Conservation (phyloP, 53 echinoderm and acorn worm genomes). For the Hippasteria phrygiana region DNA sequence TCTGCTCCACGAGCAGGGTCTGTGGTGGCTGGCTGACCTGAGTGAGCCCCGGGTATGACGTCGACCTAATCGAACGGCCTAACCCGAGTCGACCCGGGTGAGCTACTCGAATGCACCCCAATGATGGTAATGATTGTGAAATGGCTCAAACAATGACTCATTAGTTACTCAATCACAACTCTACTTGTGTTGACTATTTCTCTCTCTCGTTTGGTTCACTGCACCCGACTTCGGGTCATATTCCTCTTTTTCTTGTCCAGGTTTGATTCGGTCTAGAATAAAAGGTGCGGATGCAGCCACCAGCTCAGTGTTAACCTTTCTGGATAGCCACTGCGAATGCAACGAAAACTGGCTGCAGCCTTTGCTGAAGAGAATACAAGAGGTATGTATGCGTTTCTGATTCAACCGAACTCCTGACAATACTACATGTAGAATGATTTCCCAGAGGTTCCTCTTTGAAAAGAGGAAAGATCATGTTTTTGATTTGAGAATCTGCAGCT, state of each 20-base stretch:
- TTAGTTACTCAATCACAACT: too few species aligned
- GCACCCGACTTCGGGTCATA: not conserved
- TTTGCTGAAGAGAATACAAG: conserved; percentile 84
- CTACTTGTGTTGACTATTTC: too few species aligned
- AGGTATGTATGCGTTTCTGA: conserved; percentile 71
- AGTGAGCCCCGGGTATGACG: too few species aligned
- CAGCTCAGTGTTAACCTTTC: conserved; percentile 84
- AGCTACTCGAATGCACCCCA: too few species aligned
- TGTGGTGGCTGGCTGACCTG: too few species aligned
- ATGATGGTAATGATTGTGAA: too few species aligned
- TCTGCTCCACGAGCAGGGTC: too few species aligned
- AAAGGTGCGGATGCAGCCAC: conserved; percentile 91
- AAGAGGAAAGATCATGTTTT: not conserved
- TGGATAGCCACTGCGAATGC: conserved; percentile 99
- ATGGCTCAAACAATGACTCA: too few species aligned
- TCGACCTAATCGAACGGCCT: too few species aligned
- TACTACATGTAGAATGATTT: not conserved
- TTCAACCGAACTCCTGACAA: not conserved
- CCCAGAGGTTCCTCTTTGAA: not conserved
- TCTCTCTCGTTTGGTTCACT: too few species aligned
- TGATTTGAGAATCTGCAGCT: not conserved
- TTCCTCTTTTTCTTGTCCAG: conserved; percentile 57
- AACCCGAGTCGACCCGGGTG: too few species aligned
- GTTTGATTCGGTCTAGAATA: conserved; percentile 92
- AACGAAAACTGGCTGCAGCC: conserved; percentile 99